phyloP scores from a whole-genome alignment of 2,113 vertebrate genomes.

The Rhabdornis inornatus region DNA sequence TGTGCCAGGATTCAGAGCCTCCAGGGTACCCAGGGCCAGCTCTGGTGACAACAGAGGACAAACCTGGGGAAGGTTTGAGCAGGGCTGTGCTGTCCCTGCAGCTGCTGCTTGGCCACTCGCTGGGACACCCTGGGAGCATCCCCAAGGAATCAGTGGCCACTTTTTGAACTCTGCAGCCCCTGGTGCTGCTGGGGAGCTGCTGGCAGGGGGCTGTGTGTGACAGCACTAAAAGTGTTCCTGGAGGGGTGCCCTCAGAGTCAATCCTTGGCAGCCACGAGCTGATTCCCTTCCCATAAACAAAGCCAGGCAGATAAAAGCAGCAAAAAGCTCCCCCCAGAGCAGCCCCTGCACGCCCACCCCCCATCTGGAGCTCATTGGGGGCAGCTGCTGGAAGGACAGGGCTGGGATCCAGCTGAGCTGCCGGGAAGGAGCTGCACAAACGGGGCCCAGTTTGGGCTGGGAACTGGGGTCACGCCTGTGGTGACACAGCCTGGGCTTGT shows the following conservation, averaged over 20 bases:
- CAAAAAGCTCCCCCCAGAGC: background rate
- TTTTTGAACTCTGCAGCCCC: background rate
- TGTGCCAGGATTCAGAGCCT: background rate
- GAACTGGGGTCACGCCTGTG: background rate
- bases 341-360: background rate
- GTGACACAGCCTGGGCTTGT: background rate
- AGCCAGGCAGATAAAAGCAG: background rate
- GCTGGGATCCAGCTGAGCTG: constrained; percentile 2
- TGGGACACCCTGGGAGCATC: background rate
- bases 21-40: background rate
- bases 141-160: rapidly evolving
- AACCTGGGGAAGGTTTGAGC: background rate
- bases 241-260: background rate
- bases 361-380: constrained; percentile 50
- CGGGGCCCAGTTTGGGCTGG: background rate
- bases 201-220: rapidly evolving
- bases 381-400: background rate
- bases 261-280: background rate
- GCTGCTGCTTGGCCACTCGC: background rate
- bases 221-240: background rate
- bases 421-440: background rate
- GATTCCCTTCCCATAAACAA: background rate
- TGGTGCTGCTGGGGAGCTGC: background rate
- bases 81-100: background rate
- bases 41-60: rapidly evolving